A percentile compares a stretch with the other conserved stretches of the same genome.
phyloP scores from a whole-genome alignment of 2,888 invertebrate genomes.

The Drosophila paramelanica region DNA sequence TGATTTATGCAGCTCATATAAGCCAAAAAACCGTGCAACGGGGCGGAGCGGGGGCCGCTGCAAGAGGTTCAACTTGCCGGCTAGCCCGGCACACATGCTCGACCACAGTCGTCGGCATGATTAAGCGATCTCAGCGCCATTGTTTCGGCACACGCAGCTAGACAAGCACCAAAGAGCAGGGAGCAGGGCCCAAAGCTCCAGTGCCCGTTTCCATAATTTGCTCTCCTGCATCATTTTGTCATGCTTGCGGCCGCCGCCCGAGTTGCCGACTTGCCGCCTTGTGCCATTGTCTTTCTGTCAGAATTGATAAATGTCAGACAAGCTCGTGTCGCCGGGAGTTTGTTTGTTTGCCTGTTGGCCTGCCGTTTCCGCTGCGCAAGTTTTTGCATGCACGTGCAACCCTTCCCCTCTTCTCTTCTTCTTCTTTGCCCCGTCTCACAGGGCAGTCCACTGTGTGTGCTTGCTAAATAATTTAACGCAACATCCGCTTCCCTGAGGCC shows the following conservation, averaged over 20 bases:
- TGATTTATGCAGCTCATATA: slow-evolving; percentile 68
- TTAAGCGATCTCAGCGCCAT: slow-evolving; percentile 82
- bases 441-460: neutral
- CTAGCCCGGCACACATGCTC: slow-evolving; percentile 56
- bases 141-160: slow-evolving; percentile 65
- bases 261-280: slow-evolving; percentile 1
- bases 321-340: slow-evolving; percentile 54
- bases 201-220: slow-evolving; percentile 54
- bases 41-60: neutral
- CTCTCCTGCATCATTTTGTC: slow-evolving; percentile 75
- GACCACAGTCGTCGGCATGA: slow-evolving; percentile 75
- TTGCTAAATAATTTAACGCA: slow-evolving; percentile 72
- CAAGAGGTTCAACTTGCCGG: neutral
- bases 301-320: slow-evolving; percentile 76
- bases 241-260: slow-evolving; percentile 59
- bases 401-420: neutral
- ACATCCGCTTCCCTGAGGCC: slow-evolving; percentile 59
- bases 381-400: slow-evolving; percentile 53
- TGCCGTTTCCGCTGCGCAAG: slow-evolving; percentile 56
- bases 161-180: neutral
- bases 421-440: neutral
- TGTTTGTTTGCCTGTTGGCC: slow-evolving; percentile 48
- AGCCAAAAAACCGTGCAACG: slow-evolving; percentile 6
- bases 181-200: neutral
- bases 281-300: slow-evolving; percentile 73